Percentiles rank a stretch among this genome's conserved stretches.
These are phyloP conservation scores for Sepiola atlantica DNA, from an alignment of 2,888 invertebrate genomes.

Conservation along the genomic window DNA sequence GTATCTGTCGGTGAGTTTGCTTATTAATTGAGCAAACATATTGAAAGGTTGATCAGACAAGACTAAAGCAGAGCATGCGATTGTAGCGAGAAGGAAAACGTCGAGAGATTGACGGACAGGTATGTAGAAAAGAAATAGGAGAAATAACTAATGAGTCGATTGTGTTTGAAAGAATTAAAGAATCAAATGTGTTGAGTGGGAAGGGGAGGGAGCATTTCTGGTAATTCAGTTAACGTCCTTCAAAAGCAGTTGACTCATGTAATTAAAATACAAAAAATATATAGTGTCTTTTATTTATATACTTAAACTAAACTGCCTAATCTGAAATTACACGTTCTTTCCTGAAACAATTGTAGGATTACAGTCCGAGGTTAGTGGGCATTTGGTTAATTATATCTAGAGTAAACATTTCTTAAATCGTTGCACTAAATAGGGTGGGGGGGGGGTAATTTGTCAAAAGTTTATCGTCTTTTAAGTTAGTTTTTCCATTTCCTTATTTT, in stretches of 20 bases:
- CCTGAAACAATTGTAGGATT: background rate
- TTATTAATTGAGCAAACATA: background rate
- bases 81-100: background rate
- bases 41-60: background rate
- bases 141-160: background rate
- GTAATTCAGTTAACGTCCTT: background rate
- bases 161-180: background rate
- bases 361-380: background rate
- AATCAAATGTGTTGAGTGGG: background rate
- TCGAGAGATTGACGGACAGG: background rate
- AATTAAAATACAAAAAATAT: background rate
- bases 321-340: background rate
- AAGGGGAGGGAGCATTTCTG: background rate
- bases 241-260: background rate
- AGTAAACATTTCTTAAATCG: background rate
- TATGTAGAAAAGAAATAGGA: too few species aligned
- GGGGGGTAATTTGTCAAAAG: background rate
- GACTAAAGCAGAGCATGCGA: background rate
- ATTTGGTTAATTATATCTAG: background rate
- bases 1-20: background rate
- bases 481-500: background rate
- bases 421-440: background rate
- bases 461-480: background rate
- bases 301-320: background rate
- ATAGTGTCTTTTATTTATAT: background rate